Conservation (phyloP, 2,888 invertebrate species). For the Micoletzkya japonica region DNA sequence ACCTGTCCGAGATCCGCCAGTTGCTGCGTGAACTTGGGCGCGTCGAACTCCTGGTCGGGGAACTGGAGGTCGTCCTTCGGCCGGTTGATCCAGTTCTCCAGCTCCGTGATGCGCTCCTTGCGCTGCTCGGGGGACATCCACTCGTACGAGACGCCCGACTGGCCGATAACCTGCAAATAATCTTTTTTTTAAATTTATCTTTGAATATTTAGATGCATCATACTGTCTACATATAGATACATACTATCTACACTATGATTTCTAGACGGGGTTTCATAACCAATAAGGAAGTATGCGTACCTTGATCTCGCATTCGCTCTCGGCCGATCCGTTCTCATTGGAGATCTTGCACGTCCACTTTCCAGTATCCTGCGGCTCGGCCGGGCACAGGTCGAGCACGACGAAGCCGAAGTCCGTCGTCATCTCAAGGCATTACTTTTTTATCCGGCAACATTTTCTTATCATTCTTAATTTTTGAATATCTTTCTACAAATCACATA, state of each 20-base stretch:
- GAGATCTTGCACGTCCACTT: conserved; percentile 84
- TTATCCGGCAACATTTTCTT: neutral
- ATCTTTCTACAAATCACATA: neutral
- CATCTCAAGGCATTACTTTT: conserved; percentile 68
- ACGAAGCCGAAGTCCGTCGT: conserved; percentile 93
- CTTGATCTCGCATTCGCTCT: conserved; percentile 76
- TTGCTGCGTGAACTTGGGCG: conserved; percentile 86
- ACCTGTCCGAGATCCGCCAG: conserved; percentile 79
- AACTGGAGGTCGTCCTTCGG: conserved; percentile 58
- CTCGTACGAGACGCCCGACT: conserved; percentile 58
- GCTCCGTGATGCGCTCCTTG: conserved; percentile 82
- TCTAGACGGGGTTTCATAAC: neutral
- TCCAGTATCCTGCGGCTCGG: conserved; percentile 89
- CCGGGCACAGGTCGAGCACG: conserved; percentile 82
- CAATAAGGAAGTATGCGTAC: conserved; percentile 30
- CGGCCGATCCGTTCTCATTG: conserved; percentile 88
- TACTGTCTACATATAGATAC: neutral
- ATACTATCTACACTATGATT: neutral
- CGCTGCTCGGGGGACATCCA: conserved; percentile 60
- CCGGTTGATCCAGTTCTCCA: conserved; percentile 85
- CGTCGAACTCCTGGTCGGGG: conserved; percentile 56
- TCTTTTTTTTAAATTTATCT: neutral
- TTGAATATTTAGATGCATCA: neutral
- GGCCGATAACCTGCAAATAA: conserved; percentile 48
- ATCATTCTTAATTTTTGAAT: neutral